phyloP scores from a whole-genome alignment of 2,888 invertebrate genomes.

The Meteorus colon region DNA sequence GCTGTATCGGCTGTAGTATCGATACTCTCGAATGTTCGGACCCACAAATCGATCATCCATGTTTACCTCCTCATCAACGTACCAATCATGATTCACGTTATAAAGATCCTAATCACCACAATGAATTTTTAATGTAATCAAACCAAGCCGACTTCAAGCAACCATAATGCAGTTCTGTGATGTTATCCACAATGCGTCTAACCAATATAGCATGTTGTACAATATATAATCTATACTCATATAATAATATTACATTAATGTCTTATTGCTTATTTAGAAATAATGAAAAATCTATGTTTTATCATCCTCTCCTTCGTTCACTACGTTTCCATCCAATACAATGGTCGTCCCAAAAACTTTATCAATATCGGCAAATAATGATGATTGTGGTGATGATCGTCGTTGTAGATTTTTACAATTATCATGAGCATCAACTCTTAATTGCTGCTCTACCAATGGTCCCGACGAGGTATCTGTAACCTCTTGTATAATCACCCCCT shows the following conservation, averaged over 20 bases:
- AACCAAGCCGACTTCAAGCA: neutral
- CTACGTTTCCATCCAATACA: neutral
- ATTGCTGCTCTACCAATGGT: neutral
- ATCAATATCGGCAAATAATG: neutral
- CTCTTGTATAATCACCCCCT: conserved; percentile 66
- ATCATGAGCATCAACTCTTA: too few relatives aligned
- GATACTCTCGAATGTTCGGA: conserved; percentile 58
- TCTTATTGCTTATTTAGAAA: neutral
- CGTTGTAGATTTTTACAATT: too few relatives aligned
- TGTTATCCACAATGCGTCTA: neutral
- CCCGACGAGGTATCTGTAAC: conserved; percentile 47
- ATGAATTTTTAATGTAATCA: conserved; percentile 26
- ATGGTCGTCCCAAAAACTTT: neutral
- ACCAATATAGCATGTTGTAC: neutral
- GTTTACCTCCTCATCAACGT: conserved; percentile 52
- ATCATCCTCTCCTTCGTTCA: conserved; percentile 20
- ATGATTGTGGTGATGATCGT: neutral
- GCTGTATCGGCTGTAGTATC: conserved; percentile 72
- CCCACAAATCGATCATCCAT: conserved; percentile 49
- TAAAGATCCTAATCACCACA: conserved; percentile 50
- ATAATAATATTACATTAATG: neutral
- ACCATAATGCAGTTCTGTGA: neutral
- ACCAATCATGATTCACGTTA: conserved; percentile 37
- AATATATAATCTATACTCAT: neutral
- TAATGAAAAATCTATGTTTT: neutral